These are phyloP conservation scores for Caenorhabditis inopinata DNA, from an alignment of 1,140 invertebrate genomes.

Conservation along the genomic window DNA sequence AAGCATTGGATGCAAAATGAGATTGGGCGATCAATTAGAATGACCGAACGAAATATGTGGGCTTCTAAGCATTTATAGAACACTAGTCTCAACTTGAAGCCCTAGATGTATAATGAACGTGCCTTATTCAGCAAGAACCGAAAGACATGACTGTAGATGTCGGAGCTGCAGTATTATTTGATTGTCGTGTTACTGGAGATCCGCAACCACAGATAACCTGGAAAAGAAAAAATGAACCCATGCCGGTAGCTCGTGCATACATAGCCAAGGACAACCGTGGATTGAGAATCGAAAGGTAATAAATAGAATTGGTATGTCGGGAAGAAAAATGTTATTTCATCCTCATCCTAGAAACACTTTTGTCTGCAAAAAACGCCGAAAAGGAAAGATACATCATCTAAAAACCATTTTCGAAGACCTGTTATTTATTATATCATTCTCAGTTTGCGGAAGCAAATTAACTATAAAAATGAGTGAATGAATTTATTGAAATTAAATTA, in stretches of 20 bases:
- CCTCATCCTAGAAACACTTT: neutral
- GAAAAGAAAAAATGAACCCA: conserved; percentile 82
- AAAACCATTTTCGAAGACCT: conserved; percentile 24
- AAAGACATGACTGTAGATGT: conserved; percentile 54
- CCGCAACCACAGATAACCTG: conserved; percentile 83
- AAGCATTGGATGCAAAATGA: neutral
- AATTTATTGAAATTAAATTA: neutral
- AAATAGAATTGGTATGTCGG: neutral
- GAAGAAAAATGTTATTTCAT: conserved; percentile 10
- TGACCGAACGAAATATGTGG: too few species aligned
- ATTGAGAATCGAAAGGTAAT: conserved; percentile 49
- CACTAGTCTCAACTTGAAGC: too few species aligned
- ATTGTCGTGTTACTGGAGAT: conserved; percentile 84
- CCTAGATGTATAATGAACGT: too few species aligned
- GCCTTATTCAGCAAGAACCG: conserved; percentile 51
- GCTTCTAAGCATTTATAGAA: too few species aligned
- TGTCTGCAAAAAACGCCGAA: neutral
- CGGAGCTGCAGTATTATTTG: conserved; percentile 74
- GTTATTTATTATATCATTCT: neutral
- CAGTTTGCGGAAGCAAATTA: too few species aligned
- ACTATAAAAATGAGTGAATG: conserved; percentile 5
- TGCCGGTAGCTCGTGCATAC: conserved; percentile 73
- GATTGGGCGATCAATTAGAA: neutral
- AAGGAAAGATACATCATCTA: conserved; percentile 16
- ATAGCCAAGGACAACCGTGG: conserved; percentile 54